Conservation (phyloP, 2,797 vertebrate species). For the Sebastes minor region DNA sequence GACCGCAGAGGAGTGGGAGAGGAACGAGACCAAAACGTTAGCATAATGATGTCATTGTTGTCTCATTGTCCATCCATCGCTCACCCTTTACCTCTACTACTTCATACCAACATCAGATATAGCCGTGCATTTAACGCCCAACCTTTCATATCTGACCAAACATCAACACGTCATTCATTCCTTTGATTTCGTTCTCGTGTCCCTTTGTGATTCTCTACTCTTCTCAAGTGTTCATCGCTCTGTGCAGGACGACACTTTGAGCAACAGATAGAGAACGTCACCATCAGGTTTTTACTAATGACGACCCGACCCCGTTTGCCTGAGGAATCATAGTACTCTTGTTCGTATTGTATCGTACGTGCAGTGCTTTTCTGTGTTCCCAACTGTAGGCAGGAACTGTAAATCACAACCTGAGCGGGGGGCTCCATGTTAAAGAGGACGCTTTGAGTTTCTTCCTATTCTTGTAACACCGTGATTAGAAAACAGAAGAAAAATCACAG, state of each 20-base stretch:
- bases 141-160: not conserved
- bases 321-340: slow-evolving; percentile 38
- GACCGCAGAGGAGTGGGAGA: slow-evolving; percentile 6
- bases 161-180: not conserved
- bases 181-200: not conserved
- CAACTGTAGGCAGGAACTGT: slow-evolving; percentile 21
- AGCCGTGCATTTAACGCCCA: not conserved
- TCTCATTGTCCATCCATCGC: not conserved
- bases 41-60: slow-evolving; percentile 48
- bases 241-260: slow-evolving; percentile 7
- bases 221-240: not conserved
- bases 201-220: not conserved
- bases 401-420: not conserved
- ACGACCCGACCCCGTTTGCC: slow-evolving; percentile 2
- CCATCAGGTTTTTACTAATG: slow-evolving; percentile 14
- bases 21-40: slow-evolving; percentile 62
- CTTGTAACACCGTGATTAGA: not conserved
- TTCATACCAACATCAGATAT: not conserved
- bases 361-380: slow-evolving; percentile 59
- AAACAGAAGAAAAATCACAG: not conserved
- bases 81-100: not conserved
- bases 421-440: not conserved
- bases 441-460: not conserved
- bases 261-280: not conserved
- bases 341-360: slow-evolving; percentile 55